Evolutionary conservation across 1,140 invertebrate genomes (phyloP), one percentile per base, ranked within the genome.

Genomic region (Pantala flavescens): DNA sequence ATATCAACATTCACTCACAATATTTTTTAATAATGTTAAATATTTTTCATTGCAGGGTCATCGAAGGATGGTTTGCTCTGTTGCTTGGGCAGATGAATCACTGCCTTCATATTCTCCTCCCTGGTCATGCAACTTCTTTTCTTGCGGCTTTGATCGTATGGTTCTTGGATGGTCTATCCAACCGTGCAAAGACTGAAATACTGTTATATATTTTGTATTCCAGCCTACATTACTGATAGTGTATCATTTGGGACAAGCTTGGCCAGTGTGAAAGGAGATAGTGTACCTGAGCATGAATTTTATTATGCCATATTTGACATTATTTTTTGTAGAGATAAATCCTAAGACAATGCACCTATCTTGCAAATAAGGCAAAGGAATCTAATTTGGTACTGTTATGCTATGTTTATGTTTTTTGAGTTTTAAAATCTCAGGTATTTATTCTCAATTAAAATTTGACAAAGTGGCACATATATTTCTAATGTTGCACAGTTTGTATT

Each of bases 111-210:
- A 19, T 14, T 63, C 49, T 16, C 49, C 49, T 16, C 16, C 49
- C 3, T 63, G 49, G 49, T 63, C 49, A 19, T 86, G 84, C 78
- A 98, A 98, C 86, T 88, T 99, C 78, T 97, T 98, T 82, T 97
- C 95, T 14, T 96, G 94, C 81, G 96, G 97, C 42, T 99, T 99
- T 82, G 98, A 99, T 83, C 88, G 96, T 74, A 86, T 95, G 75
- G 93, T 98, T 7, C 87, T 98, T 72, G 96, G 96, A 71, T 99
- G 97, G 97, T 92, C 90, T 77, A 89, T 99, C 72, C 87, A 90
- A 77, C 88, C 90, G 0, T 85, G 89, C 21, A 92, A 92, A 81
- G 90, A 92, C 49, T 63, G 49, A 63, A 19, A 63, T 63, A 16
- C 12, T 21, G 16, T 12, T 63, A 63, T 1, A 14, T 19, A 7